Evolutionary conservation across 2,888 invertebrate species (phyloP).

Genomic region (Rotaria socialis): DNA sequence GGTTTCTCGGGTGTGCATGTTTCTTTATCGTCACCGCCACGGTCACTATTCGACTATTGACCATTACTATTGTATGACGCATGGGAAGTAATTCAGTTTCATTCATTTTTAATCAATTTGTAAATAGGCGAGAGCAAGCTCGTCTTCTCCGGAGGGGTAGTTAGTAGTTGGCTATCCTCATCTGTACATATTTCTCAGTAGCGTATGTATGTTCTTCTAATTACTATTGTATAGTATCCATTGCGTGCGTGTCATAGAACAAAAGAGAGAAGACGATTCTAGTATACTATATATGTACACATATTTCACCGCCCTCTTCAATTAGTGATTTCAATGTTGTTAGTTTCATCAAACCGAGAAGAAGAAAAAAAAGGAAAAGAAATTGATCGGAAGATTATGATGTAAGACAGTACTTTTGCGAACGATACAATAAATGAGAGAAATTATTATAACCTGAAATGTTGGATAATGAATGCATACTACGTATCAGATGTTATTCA

Average conservation of each 20-base stretch:
- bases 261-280: conserved; percentile 20
- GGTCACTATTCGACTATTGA: not conserved
- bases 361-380: not conserved
- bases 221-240: conserved; percentile 26
- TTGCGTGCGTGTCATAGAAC: conserved; percentile 19
- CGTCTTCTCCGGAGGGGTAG: conserved; percentile 25
- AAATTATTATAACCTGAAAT: not conserved
- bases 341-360: not conserved
- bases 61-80: conserved; percentile 8
- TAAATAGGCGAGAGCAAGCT: not conserved
- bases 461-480: conserved; percentile 10
- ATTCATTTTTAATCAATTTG: conserved; percentile 38
- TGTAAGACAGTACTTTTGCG: not conserved
- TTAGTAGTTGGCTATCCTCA: not conserved
- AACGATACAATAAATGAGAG: not conserved
- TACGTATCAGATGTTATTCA: not conserved
- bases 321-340: conserved; percentile 17
- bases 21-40: not conserved
- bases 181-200: conserved; percentile 14
- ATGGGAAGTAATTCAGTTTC: conserved; percentile 29
- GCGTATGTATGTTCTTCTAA: not conserved
- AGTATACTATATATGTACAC: not conserved
- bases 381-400: not conserved
- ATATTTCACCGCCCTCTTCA: conserved; percentile 6
- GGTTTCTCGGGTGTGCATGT: not conserved